Evolutionary conservation across 2,888 invertebrate species (phyloP).

Genomic region (Dasypolia templi): DNA sequence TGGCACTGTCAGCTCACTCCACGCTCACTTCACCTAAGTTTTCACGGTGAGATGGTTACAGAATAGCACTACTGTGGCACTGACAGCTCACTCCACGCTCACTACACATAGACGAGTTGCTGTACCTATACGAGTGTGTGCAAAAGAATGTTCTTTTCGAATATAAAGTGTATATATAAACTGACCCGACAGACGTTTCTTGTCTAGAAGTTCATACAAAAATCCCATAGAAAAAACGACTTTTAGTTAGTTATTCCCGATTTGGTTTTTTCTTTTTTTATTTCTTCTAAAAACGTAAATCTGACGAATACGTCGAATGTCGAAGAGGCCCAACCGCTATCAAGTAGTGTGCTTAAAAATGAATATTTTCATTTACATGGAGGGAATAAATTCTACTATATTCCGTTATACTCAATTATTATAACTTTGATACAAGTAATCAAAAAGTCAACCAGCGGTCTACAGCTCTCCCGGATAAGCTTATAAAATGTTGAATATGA

Average conservation of each 20-base stretch:
- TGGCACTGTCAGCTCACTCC: too few species aligned
- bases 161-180: too few species aligned
- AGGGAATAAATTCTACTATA: not conserved
- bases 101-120: too few species aligned
- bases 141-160: not conserved
- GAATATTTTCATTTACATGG: not conserved
- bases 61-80: too few species aligned
- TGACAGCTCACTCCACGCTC: too few species aligned
- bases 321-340: too few species aligned
- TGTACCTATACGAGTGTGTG: not conserved
- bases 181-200: not conserved
- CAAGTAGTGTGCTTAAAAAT: not conserved
- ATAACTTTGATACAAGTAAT: not conserved
- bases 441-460: constrained; percentile 43
- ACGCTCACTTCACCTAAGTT: too few species aligned
- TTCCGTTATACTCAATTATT: not conserved
- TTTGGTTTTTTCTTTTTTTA: too few species aligned
- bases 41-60: too few species aligned
- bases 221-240: not conserved
- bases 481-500: constrained; percentile 84
- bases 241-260: too few species aligned
- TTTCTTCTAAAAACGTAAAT: not conserved
- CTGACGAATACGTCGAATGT: not conserved
- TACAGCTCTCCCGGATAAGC: constrained; percentile 68
- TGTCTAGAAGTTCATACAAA: not conserved